phyloP scores from a whole-genome alignment of 2,888 invertebrate genomes.

The Leistus spinibarbis region DNA sequence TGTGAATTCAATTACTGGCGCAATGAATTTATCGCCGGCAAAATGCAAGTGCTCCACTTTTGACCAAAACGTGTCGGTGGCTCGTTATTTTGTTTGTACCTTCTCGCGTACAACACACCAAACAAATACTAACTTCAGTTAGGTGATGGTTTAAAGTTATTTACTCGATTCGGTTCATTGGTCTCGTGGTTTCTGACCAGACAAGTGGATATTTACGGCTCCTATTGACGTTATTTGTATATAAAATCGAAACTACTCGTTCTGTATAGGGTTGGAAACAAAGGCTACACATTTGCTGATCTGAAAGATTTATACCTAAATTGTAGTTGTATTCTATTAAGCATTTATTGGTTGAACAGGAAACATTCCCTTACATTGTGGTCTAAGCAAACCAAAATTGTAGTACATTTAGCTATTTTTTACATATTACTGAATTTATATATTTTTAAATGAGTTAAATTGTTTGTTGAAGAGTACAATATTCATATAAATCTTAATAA shows the following conservation, averaged over 20 bases:
- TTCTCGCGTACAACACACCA: not conserved
- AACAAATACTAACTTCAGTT: not conserved
- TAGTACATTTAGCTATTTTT: no score
- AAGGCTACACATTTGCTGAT: slow-evolving; percentile 17
- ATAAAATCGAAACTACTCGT: slow-evolving; percentile 21
- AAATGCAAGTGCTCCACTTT: slow-evolving; percentile 17
- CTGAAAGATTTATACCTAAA: slow-evolving; percentile 30
- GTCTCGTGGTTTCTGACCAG: not conserved
- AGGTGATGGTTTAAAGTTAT: not conserved
- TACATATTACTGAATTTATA: no score
- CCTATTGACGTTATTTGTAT: slow-evolving; percentile 29
- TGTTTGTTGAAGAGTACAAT: no score
- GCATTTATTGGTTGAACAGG: not conserved
- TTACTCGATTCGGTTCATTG: not conserved
- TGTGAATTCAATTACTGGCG: slow-evolving; percentile 26
- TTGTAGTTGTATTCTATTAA: not conserved
- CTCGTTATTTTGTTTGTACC: slow-evolving; percentile 1
- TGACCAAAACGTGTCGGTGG: slow-evolving; percentile 7
- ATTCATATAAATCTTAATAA: no score
- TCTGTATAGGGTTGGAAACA: not conserved
- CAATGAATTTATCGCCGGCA: slow-evolving; percentile 28
- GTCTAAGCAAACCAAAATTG: no score
- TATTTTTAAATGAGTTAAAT: no score
- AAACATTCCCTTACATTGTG: no score
- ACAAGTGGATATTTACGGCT: slow-evolving; percentile 17